These are phyloP conservation scores for Drosophila leonis DNA, from an alignment of 2,888 invertebrate genomes.

Conservation along the genomic window DNA sequence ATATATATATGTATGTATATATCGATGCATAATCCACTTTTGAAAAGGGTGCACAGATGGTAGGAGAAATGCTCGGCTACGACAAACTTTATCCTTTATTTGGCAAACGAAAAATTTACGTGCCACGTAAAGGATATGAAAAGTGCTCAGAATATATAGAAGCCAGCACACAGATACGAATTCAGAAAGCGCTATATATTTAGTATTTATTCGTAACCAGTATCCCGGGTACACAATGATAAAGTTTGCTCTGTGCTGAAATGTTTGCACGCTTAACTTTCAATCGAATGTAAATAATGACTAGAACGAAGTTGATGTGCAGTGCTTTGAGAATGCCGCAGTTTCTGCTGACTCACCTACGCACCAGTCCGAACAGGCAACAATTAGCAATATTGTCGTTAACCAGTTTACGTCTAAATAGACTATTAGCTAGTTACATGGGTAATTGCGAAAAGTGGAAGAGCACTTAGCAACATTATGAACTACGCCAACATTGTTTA, in stretches of 20 bases:
- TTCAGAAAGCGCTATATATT: conserved; percentile 29
- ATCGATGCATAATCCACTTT: conserved; percentile 74
- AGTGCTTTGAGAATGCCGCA: conserved; percentile 21
- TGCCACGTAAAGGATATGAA: conserved; percentile 50
- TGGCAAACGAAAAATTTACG: conserved; percentile 64
- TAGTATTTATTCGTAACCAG: conserved; percentile 32
- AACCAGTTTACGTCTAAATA: conserved; percentile 59
- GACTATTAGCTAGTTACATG: conserved; percentile 56
- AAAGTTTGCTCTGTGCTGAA: conserved; percentile 61
- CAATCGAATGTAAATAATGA: conserved; percentile 82
- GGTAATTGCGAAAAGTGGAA: conserved; percentile 13
- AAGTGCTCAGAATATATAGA: conserved; percentile 11
- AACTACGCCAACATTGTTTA: conserved; percentile 19
- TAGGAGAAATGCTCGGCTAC: conserved; percentile 20
- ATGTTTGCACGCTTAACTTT: conserved; percentile 79
- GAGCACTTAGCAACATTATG: conserved; percentile 3
- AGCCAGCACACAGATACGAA: conserved; percentile 17
- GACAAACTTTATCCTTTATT: conserved; percentile 74
- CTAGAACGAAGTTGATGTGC: conserved; percentile 56
- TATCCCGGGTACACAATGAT: conserved; percentile 36
- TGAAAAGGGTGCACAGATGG: conserved; percentile 51
- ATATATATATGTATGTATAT: conserved; percentile 9
- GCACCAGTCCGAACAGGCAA: conserved; percentile 17
- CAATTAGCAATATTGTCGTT: conserved; percentile 16
- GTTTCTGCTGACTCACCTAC: conserved; percentile 15